Evolutionary conservation across 2,113 vertebrate species (phyloP).

Genomic region (Propithecus coquereli): DNA sequence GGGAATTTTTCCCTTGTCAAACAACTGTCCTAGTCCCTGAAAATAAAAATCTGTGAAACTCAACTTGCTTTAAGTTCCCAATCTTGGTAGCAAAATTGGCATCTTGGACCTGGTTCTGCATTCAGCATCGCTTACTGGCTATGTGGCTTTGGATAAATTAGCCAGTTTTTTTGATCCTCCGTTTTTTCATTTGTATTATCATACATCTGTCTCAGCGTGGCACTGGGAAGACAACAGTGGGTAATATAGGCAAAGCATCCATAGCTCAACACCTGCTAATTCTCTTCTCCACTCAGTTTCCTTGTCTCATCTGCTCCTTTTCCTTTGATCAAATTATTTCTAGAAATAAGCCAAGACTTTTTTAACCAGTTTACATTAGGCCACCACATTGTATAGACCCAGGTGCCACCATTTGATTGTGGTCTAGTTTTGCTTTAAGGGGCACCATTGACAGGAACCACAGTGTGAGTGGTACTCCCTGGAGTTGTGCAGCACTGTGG

Average conservation of each 20-base stretch:
- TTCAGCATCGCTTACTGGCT: background rate
- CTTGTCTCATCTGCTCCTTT: background rate
- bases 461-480: background rate
- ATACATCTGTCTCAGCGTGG: background rate
- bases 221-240: background rate
- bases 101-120: constrained; percentile 30
- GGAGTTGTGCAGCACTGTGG: background rate
- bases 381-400: background rate
- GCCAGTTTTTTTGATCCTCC: background rate
- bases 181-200: background rate
- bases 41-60: constrained; percentile 28
- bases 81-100: background rate
- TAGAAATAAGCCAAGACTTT: background rate
- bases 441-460: background rate
- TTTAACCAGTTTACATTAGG: background rate
- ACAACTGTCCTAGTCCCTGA: background rate
- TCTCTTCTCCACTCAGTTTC: background rate
- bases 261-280: background rate
- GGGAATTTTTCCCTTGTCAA: background rate
- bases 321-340: background rate
- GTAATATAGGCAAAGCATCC: background rate
- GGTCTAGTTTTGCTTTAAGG: background rate
- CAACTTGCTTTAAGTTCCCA: constrained; percentile 17
- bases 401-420: background rate
- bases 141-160: background rate